Evolutionary conservation across 2,888 invertebrate genomes (phyloP), one percentile per base, ranked within the genome.

Genomic region (Catocala nupta): DNA sequence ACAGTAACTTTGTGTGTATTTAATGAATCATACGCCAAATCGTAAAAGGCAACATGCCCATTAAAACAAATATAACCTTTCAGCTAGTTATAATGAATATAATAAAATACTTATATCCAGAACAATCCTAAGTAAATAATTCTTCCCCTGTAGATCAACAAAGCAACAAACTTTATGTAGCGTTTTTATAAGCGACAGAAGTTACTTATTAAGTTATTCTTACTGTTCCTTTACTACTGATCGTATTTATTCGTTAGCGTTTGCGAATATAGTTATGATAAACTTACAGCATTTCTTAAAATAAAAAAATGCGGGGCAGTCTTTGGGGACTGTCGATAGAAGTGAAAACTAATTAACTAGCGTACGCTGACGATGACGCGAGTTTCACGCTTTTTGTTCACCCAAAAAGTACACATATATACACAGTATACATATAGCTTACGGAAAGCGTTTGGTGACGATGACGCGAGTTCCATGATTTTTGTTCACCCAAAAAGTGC

Each of bases 101-200:
- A 58, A 39, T 63, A 59, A 65, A 64, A 59, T 43, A 59, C 16
- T 73, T 68, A 63, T 70, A 64, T 25, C 8, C 7, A 7, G 36
- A 34, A 68, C 52, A 63, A 61, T 47, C 59, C 53, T 77, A 69
- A 72, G 71, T 67, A 76, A 74, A 73, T 77, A 70, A 78, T 70
- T 55, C 58, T 59, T 49, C 71, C 69, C 65, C 66, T n/a, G 58
- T 59, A 73, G 73, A 75, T 73, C 73, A 73, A 71, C 71, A 73
- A 65, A 73, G 62, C 63, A 72, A 68, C 68, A 68, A 76, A 81
- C 64, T 78, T 77, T 81, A 80, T 78, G 77, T 68, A 73, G 70
- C 78, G 63, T 79, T 80, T 78, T 78, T 78, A 73, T 75, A 79
- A 74, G 78, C 70, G 59, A 42, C 70, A 63, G 65, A 80, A 73